Base-by-base conservation (phyloP, 2,113 vertebrate genomes). In the Muntiacus muntjak region DNA sequence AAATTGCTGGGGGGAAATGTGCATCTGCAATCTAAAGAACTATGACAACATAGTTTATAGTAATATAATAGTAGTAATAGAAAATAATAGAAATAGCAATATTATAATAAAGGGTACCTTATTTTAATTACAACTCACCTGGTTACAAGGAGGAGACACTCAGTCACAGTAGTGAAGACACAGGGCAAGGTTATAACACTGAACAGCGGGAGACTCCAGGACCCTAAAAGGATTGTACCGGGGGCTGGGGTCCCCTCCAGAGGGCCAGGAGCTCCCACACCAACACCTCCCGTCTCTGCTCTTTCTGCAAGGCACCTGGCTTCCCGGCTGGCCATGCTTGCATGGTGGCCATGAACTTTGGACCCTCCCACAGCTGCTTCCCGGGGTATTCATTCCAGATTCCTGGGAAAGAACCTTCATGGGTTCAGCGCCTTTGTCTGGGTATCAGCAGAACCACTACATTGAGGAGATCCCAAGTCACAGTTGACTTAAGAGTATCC, bases 81-180 rank as follows among this genome's bases (percentile, higher is more conserved):
- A 23, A 43, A 55, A 36, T 25, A 47, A 90, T 54, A 40, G 50
- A 67, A n/a, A 15, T 19, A 30, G 26, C 40, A 9, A 15, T 40
- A 15, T 87, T 52, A 52, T 85, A 36, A 74, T 19, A 78, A 96
- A 96, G 54, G 67, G 43, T 7, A 55, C 50, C 89, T 67, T 57
- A 33, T 45, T 85, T 89, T 87, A 57, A 95, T 96, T 87, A 43
- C 13, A 95, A 57, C 54, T 94, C 88, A 85, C 25, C 33, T 67
- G 12, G n/a, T 60, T 89, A n/a, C 25, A 83, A 94, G n/a, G 36
- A 58, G 87, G 78, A 84, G 33, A 50, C 76, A 93, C 15, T 64
- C 16, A 5, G 10, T 67, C 36, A 16, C 28, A 58, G 19, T 7
- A 40, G 52, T 55, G 30, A 85, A 87, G 82, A 36, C 45, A n/a